Conservation (phyloP, 2,797 vertebrate genomes). For the Amblyopsis hoosieri region DNA sequence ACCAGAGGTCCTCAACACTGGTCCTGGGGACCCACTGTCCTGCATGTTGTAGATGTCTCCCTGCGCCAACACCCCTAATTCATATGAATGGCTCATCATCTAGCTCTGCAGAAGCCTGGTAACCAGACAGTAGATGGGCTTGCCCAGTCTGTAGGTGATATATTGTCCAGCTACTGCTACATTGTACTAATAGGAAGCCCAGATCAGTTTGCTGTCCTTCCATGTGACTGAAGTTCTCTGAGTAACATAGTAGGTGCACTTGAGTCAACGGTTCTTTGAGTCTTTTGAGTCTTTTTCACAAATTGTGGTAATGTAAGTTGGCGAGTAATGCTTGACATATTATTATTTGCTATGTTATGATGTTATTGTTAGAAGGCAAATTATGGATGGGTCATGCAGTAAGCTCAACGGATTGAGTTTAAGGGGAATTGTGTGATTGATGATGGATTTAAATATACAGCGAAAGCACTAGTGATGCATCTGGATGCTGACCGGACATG, state of each 20-base stretch:
- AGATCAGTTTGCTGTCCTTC: conserved; percentile 81
- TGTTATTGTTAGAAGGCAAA: background rate
- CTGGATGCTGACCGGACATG: conserved; percentile 9
- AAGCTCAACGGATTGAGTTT: background rate
- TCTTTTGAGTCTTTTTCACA: conserved; percentile 84
- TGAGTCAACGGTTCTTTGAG: conserved; percentile 80
- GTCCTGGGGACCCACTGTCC: too few relatives aligned
- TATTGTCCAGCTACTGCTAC: conserved; percentile 84
- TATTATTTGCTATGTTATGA: background rate
- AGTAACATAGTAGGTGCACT: conserved; percentile 82
- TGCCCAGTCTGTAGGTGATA: conserved; percentile 81
- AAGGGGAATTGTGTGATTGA: background rate
- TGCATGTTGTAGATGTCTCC: too few relatives aligned
- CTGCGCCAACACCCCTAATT: too few relatives aligned
- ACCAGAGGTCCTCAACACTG: conserved; percentile 12
- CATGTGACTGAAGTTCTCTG: conserved; percentile 85
- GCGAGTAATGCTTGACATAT: conserved; percentile 32
- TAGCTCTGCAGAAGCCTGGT: too few relatives aligned
- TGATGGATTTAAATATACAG: background rate
- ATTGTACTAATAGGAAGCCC: conserved; percentile 83
- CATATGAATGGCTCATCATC: too few relatives aligned
- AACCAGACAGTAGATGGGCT: conserved; percentile 60
- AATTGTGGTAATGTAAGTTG: conserved; percentile 73
- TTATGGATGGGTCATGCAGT: conserved; percentile 13
- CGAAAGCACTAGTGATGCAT: background rate